A percentile compares a stretch with the other conserved stretches of the same genome.
Evolutionary conservation across 30 jellyfish, hydroid and myxozoan genomes (phyloP).

Genomic region (Aurelia coerulea): DNA sequence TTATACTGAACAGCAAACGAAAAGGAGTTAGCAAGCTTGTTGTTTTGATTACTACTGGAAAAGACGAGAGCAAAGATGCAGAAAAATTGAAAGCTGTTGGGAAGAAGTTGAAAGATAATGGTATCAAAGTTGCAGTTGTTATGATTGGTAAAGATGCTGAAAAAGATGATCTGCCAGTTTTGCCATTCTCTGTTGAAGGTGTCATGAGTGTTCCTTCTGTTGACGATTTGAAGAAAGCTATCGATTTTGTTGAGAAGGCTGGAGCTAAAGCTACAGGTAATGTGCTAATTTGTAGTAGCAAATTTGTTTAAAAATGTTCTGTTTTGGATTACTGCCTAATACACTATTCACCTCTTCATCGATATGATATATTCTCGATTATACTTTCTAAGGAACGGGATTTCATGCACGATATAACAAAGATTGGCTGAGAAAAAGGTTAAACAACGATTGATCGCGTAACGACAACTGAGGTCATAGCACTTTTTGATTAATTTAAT

Average conservation of each 20-base stretch:
- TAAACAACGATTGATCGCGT: no score
- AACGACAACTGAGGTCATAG: no score
- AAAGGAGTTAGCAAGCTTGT: conserved; percentile 40
- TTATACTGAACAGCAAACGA: neutral
- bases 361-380: neutral
- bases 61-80: neutral
- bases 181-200: neutral
- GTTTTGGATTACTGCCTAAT: no score
- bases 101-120: conserved; percentile 1
- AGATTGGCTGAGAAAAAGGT: no score
- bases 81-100: conserved; percentile 8
- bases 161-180: neutral
- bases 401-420: no score
- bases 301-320: no score
- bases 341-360: no score
- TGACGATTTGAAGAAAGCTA: conserved; percentile 17
- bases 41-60: conserved; percentile 59
- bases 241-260: conserved; percentile 43
- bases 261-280: conserved; percentile 25
- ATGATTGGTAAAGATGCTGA: conserved; percentile 24
- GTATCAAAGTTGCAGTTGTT: conserved; percentile 39
- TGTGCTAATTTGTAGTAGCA: conserved; percentile 9
- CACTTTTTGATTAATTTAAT: no score
- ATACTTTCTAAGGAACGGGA: neutral
- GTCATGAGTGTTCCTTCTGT: neutral